phyloP scores from a whole-genome alignment of 2,113 vertebrate species.

The Clarias magur region DNA sequence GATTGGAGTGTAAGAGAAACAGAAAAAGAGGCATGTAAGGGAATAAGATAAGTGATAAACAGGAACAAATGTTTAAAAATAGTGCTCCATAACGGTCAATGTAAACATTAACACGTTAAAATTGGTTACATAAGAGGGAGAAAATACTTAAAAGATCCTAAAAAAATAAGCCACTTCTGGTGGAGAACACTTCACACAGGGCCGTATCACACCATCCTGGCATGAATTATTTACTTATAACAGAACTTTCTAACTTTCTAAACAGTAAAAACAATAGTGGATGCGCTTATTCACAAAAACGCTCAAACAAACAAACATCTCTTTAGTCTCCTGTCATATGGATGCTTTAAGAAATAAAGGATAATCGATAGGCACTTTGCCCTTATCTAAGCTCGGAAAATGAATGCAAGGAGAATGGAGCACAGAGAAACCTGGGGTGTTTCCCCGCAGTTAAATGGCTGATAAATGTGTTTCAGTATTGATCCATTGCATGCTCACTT shows the following conservation, averaged over 20 bases:
- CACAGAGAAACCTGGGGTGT: slow-evolving; percentile 20
- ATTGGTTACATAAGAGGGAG: neutral
- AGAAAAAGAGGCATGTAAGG: neutral
- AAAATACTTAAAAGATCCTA: neutral
- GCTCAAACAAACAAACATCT: neutral
- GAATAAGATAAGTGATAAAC: neutral
- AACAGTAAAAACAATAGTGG: too few species aligned
- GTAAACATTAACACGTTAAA: neutral
- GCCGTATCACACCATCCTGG: neutral
- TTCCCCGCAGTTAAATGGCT: slow-evolving; percentile 44
- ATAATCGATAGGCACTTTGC: slow-evolving; percentile 25
- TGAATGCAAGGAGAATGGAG: slow-evolving; percentile 9
- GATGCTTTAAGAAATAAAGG: slow-evolving; percentile 5
- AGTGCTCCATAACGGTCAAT: neutral
- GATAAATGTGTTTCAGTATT: slow-evolving; percentile 46
- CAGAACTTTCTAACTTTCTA: neutral
- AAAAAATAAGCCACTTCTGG: neutral
- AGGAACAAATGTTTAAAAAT: neutral
- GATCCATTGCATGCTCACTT: slow-evolving; percentile 36
- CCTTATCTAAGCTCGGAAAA: slow-evolving; percentile 1
- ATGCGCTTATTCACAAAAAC: neutral
- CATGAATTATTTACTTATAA: too few species aligned
- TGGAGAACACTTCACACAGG: neutral
- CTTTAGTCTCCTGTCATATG: neutral
- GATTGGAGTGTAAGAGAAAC: neutral